Evolutionary conservation across 2,113 vertebrate species (phyloP).

Genomic region (Rhea pennata): DNA sequence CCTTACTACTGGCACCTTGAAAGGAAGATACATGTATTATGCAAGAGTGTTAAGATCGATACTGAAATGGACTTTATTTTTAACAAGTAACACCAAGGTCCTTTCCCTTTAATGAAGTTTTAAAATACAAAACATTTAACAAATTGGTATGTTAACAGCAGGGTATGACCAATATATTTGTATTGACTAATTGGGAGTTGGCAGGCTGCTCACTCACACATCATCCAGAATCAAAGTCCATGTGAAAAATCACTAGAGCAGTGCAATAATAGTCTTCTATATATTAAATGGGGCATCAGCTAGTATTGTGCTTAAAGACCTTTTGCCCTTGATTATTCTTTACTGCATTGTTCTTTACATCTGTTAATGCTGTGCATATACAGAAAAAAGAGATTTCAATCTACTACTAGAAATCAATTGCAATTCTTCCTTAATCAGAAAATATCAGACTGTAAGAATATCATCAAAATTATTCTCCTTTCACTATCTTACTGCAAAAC

Average conservation of each 20-base stretch:
- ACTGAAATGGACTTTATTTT: not conserved
- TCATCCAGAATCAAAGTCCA: not conserved
- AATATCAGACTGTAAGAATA: not conserved
- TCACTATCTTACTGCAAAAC: not conserved
- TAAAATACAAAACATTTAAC: not conserved
- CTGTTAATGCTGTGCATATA: not conserved
- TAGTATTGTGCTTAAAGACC: not conserved
- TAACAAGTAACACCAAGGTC: not conserved
- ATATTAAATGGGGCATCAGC: not conserved
- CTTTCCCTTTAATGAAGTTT: not conserved
- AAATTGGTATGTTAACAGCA: not conserved
- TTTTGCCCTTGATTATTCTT: not conserved
- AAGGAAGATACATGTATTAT: not conserved
- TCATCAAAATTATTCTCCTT: not conserved
- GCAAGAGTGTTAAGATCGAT: not conserved
- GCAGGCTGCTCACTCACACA: not conserved
- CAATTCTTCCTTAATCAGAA: not conserved
- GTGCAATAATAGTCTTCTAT: not conserved
- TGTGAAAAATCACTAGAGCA: not conserved
- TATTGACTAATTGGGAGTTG: not conserved
- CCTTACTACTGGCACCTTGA: rapidly evolving
- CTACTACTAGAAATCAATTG: not conserved
- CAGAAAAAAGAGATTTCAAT: not conserved
- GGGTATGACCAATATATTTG: not conserved
- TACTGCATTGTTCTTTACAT: not conserved